Conservation (phyloP, 1,140 invertebrate genomes). For the Brachionus koreanus region DNA sequence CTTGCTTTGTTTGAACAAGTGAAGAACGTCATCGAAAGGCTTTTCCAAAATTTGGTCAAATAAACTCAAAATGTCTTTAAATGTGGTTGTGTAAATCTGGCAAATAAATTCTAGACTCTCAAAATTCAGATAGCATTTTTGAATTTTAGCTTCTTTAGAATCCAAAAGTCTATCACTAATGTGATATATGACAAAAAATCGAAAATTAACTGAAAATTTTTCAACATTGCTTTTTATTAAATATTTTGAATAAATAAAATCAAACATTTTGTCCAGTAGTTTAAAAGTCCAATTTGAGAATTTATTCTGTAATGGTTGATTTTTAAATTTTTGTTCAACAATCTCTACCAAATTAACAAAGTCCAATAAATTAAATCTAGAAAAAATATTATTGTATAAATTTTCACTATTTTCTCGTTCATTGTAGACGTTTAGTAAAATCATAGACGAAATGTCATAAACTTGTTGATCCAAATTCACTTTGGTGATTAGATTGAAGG, state of each 20-base stretch:
- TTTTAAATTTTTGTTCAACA: neutral
- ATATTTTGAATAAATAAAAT: neutral
- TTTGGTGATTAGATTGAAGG: neutral
- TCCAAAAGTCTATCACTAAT: constrained; percentile 1
- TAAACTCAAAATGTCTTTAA: neutral
- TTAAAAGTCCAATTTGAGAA: constrained; percentile 18
- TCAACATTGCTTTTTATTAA: neutral
- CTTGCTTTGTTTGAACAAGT: neutral
- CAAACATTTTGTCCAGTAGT: neutral
- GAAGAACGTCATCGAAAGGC: neutral
- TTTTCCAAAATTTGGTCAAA: neutral
- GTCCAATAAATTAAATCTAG: neutral
- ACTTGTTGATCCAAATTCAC: neutral
- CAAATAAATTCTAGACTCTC: neutral
- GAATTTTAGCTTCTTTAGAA: neutral
- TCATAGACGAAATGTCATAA: neutral
- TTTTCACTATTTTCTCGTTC: neutral
- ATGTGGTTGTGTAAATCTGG: neutral
- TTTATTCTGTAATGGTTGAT: neutral
- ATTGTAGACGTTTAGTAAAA: neutral
- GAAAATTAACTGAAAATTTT: neutral
- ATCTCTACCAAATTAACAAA: neutral
- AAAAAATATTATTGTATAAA: neutral
- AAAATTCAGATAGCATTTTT: neutral
- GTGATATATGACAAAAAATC: neutral